phyloP scores from a whole-genome alignment of 2,797 vertebrate genomes.

The Ptychobarbus kaznakovi region DNA sequence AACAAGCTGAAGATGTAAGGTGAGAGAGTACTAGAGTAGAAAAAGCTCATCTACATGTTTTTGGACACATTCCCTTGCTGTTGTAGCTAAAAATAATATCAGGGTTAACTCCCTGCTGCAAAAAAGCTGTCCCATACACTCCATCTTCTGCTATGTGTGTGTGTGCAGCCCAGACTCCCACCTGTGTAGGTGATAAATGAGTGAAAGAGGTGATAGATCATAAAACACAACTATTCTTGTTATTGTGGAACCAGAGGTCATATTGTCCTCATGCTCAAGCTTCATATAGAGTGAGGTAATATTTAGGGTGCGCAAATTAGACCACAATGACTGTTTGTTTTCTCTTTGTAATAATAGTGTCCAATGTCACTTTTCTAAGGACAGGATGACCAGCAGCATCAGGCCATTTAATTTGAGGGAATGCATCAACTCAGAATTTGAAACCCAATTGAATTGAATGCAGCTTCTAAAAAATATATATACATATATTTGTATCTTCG shows the following conservation, averaged over 20 bases:
- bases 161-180: conserved; percentile 39
- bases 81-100: conserved; percentile 77
- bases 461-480: background rate
- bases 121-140: conserved; percentile 69
- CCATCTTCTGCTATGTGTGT: conserved; percentile 58
- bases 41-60: conserved; percentile 65
- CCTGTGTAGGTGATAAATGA: conserved; percentile 57
- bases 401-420: background rate
- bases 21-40: conserved; percentile 49
- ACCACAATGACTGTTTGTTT: conserved; percentile 16
- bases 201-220: conserved; percentile 50
- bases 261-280: conserved; percentile 18
- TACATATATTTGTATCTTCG: background rate
- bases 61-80: conserved; percentile 68
- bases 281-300: conserved; percentile 31
- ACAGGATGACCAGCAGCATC: background rate
- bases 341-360: conserved; percentile 5
- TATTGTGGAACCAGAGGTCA: conserved; percentile 42
- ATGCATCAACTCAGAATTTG: background rate
- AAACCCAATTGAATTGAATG: background rate
- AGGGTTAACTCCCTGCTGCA: conserved; percentile 73
- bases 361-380: conserved; percentile 26
- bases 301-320: conserved; percentile 31
- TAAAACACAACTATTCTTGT: conserved; percentile 50
- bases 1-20: conserved; percentile 44